Evolutionary conservation across 2,113 vertebrate species (phyloP).

Genomic region (Micronycteris hirsuta): DNA sequence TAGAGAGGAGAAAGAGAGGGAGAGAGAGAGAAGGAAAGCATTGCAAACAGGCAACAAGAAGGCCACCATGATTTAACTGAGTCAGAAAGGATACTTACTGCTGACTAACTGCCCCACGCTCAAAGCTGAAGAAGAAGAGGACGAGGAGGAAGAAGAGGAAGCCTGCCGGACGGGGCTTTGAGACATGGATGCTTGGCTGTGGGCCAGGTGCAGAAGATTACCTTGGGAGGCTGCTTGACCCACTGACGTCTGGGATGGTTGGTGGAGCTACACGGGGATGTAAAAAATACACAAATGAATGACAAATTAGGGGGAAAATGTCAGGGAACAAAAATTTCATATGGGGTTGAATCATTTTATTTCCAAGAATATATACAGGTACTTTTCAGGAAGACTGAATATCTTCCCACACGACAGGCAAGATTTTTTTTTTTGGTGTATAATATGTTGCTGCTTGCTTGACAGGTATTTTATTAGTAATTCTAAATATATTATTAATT

Average conservation of each 20-base stretch:
- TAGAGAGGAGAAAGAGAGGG: background rate
- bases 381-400: background rate
- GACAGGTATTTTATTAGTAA: conserved; percentile 46
- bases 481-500: conserved; percentile 56
- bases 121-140: conserved; percentile 96
- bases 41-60: conserved; percentile 48
- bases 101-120: conserved; percentile 99
- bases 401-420: background rate
- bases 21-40: conserved; percentile 5
- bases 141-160: conserved; percentile 94
- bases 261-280: conserved; percentile 86
- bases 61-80: conserved; percentile 37
- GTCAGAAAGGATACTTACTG: conserved; percentile 91
- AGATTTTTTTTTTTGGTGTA: background rate
- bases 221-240: conserved; percentile 90
- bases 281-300: conserved; percentile 69
- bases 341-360: background rate
- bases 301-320: background rate
- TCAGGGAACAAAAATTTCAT: conserved; percentile 3
- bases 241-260: conserved; percentile 89
- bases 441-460: background rate
- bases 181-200: conserved; percentile 92
- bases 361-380: background rate
- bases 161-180: conserved; percentile 87
- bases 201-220: conserved; percentile 95